Conservation (phyloP, 2,888 invertebrate genomes). For the Sarcophaga rosellei region DNA sequence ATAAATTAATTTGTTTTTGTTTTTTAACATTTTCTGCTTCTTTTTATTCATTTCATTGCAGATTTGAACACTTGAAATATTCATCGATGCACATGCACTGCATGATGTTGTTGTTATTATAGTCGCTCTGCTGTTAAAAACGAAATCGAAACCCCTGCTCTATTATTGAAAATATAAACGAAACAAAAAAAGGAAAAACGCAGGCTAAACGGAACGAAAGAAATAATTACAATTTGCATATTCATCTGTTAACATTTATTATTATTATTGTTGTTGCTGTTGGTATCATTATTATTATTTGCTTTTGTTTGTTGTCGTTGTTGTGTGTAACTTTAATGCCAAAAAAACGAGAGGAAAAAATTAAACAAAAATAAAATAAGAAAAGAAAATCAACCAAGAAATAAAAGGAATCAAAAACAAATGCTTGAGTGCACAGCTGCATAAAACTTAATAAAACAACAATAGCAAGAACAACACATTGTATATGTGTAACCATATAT, state of each 20-base stretch:
- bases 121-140: no score
- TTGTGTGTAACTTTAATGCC: not conserved
- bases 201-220: conserved; percentile 31
- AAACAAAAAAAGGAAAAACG: conserved; percentile 5
- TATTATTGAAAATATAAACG: not conserved
- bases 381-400: not conserved
- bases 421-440: conserved; percentile 73
- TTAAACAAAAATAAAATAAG: not conserved
- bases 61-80: conserved; percentile 65
- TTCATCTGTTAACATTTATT: conserved; percentile 72
- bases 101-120: not conserved
- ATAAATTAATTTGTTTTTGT: conserved; percentile 2
- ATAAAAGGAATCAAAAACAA: conserved; percentile 55
- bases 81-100: conserved; percentile 20
- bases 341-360: not conserved
- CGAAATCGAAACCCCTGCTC: conserved; percentile 43
- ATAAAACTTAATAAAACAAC: conserved; percentile 40
- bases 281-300: not conserved
- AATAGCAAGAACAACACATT: conserved; percentile 1
- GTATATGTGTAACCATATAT: not conserved
- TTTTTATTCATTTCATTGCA: conserved; percentile 72
- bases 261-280: conserved; percentile 29
- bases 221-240: conserved; percentile 75
- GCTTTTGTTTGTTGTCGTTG: not conserved
- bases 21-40: conserved; percentile 39